Base-by-base conservation (phyloP, 2,888 invertebrate species). In the Nipponacmea schrenckii region DNA sequence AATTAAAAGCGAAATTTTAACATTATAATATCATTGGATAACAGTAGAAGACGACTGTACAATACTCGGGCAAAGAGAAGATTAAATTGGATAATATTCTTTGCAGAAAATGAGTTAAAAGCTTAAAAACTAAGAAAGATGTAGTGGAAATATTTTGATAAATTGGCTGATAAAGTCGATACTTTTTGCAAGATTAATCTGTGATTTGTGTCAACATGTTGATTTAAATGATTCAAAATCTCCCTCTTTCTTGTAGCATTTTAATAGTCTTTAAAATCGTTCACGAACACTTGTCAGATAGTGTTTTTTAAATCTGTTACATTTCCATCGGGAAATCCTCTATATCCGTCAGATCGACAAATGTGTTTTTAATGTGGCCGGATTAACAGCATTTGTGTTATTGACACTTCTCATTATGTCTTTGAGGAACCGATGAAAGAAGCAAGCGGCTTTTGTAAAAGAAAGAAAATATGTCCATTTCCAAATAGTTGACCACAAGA, bases 291-390 rank as follows among this genome's bases (percentile, higher is more conserved):
- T 39, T 39, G 39, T 39, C 39, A 39, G 39, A 39, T 39, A 8
- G 39, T 39, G n/a, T 39, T 39, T 39, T 39, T 24, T 3, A 24
- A 56, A 56, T 56, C 56, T 24, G 56, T 56, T 56, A 56, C 8
- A 56, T 24, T 14, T 24, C 20, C 56, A 20, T 10, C 24, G 24
- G 56, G 56, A 56, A 56, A 24, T 24, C 39, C 39, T 5, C 20
- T 56, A 20, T 56, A 20, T 24, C 24, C 56, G 56, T 24, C 56
- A 56, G 56, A 24, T 20, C 56, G 56, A 56, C 56, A 56, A 56
- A 56, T 56, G 56, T 56, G 56, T 56, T 56, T 56, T 56, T 56
- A 56, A 56, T 56, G 56, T 56, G 56, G 39, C 4, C 24, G 56
- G 56, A 56, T 56, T 56, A 56, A 20, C 14, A 56, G n/a, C 20